These are phyloP conservation scores for Balanococcus diminutus DNA, from an alignment of 2,888 invertebrate species.

Conservation along the genomic window DNA sequence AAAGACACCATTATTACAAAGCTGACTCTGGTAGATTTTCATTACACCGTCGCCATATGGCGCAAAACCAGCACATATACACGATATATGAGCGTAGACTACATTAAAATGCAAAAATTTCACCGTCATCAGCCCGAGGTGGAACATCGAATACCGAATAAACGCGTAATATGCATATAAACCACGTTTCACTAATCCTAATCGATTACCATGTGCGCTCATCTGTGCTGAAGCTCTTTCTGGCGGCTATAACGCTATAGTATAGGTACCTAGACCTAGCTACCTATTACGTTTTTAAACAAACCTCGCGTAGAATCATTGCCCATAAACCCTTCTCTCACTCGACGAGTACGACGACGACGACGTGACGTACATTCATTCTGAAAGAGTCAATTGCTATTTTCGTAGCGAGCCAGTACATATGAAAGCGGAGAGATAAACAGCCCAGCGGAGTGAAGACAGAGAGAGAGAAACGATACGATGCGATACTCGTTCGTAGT, in stretches of 20 bases:
- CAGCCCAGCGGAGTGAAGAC: background rate
- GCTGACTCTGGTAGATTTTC: too few relatives aligned
- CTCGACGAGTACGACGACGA: background rate
- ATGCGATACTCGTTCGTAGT: constrained; percentile 3
- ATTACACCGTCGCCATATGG: background rate
- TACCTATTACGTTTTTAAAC: background rate
- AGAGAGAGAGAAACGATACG: background rate
- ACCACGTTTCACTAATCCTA: background rate
- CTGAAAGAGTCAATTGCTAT: constrained; percentile 19
- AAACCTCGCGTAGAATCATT: background rate
- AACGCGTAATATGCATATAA: background rate
- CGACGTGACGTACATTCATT: background rate
- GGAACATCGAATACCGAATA: background rate
- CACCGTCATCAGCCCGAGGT: constrained; percentile 1
- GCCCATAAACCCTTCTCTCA: background rate
- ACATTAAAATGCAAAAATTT: constrained; percentile 21
- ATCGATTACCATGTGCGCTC: background rate
- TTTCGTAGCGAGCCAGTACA: constrained; percentile 19
- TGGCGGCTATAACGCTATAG: background rate
- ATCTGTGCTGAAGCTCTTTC: background rate
- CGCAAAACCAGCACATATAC: background rate
- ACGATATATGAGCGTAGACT: background rate
- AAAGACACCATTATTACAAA: too few relatives aligned
- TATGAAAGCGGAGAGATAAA: background rate
- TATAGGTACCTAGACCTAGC: background rate